Percentiles rank a stretch among this genome's conserved stretches.
These are phyloP conservation scores for Dendrolimus pini DNA, from an alignment of 2,888 invertebrate genomes.

Conservation along the genomic window DNA sequence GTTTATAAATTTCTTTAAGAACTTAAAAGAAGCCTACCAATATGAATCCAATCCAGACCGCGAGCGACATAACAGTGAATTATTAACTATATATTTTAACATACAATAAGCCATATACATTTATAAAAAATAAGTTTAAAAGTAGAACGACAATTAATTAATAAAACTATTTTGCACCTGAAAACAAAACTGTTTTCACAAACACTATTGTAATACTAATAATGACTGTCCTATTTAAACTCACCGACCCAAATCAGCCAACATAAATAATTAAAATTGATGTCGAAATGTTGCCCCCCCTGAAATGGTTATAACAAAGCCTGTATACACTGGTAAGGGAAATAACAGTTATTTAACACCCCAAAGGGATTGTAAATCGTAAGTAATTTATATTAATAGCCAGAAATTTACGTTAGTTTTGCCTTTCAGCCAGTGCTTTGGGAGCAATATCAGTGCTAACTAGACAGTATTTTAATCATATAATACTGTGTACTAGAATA, in stretches of 20 bases:
- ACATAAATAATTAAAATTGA: conserved; percentile 52
- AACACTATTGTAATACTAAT: not conserved
- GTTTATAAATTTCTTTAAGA: too few species aligned
- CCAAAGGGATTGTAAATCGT: conserved; percentile 63
- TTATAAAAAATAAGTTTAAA: too few species aligned
- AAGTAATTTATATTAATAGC: conserved; percentile 72
- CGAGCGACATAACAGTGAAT: too few species aligned
- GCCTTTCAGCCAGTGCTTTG: conserved; percentile 46
- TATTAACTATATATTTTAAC: too few species aligned
- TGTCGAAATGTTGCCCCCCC: conserved; percentile 33
- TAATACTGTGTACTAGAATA: conserved; percentile 10
- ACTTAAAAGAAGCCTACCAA: too few species aligned
- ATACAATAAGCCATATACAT: too few species aligned
- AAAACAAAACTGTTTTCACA: too few species aligned
- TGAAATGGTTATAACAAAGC: conserved; percentile 40
- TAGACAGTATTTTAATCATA: conserved; percentile 49
- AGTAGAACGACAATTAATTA: too few species aligned
- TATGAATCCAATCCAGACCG: too few species aligned
- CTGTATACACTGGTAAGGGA: conserved; percentile 43
- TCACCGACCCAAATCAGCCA: conserved; percentile 23
- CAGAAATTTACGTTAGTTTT: conserved; percentile 60
- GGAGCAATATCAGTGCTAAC: conserved; percentile 54
- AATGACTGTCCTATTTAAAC: not conserved
- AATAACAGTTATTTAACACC: conserved; percentile 58
- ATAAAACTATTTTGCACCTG: too few species aligned